Percentiles rank a stretch among this genome's conserved stretches.
These are phyloP conservation scores for Subacronicta megacephala DNA, from an alignment of 2,888 invertebrate species.

Conservation along the genomic window DNA sequence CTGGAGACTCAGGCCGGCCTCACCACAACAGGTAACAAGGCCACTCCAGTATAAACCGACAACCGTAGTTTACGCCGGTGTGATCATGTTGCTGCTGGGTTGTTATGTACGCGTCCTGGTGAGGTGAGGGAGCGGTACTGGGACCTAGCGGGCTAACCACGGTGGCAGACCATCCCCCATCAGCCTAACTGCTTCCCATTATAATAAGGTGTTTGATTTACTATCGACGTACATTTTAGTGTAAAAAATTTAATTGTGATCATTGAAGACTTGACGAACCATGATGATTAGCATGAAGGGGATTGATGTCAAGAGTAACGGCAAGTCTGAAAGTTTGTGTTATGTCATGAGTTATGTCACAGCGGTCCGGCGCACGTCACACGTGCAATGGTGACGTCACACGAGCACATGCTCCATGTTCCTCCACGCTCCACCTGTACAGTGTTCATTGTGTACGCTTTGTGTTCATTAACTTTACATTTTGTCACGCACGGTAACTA, in stretches of 20 bases:
- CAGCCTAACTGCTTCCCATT: conserved; percentile 22
- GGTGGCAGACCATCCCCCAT: conserved; percentile 1
- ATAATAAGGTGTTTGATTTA: conserved; percentile 20
- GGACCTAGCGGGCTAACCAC: neutral
- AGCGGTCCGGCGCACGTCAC: conserved; percentile 17
- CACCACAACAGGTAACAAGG: conserved; percentile 81
- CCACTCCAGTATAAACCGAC: neutral
- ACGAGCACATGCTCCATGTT: neutral
- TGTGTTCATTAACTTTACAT: conserved; percentile 44
- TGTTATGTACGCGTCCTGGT: neutral
- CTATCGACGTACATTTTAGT: conserved; percentile 8
- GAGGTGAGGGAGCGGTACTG: conserved; percentile 15
- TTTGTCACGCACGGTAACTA: conserved; percentile 74
- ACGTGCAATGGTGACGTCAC: conserved; percentile 12
- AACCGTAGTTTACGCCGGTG: neutral
- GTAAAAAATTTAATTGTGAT: conserved; percentile 25
- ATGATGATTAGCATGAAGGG: conserved; percentile 4
- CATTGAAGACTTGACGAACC: conserved; percentile 1
- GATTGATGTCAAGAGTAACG: conserved; percentile 8
- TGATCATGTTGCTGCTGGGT: conserved; percentile 11
- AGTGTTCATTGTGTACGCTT: conserved; percentile 47
- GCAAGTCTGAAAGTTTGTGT: conserved; percentile 16
- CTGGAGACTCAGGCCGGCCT: conserved; percentile 69
- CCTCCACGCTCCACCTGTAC: conserved; percentile 48
- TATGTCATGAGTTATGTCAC: conserved; percentile 2